Conservation (phyloP, 2,797 vertebrate genomes). For the Manis javanica region DNA sequence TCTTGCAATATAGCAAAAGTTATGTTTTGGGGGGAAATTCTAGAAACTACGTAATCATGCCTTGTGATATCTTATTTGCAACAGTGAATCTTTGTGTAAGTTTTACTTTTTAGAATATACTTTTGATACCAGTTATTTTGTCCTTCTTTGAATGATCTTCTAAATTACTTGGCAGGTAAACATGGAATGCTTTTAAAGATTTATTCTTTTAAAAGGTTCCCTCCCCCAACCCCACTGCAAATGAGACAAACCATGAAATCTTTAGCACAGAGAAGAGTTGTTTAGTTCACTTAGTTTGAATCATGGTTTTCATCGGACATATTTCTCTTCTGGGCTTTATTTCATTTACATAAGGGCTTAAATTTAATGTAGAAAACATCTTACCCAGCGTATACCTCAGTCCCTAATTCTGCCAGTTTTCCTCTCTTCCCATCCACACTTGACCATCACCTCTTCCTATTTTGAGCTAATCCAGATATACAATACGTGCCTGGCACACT, state of each 20-base stretch:
- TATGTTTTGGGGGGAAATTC: neutral
- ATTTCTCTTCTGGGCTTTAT: neutral
- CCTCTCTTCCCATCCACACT: neutral
- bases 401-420: neutral
- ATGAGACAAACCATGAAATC: neutral
- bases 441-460: neutral
- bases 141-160: neutral
- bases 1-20: neutral
- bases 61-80: neutral
- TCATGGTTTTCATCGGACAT: neutral
- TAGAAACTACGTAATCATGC: neutral
- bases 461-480: neutral
- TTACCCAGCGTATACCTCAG: neutral
- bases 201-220: neutral
- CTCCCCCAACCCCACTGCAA: neutral
- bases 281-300: neutral
- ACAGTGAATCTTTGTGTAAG: neutral
- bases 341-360: neutral
- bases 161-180: neutral
- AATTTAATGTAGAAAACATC: neutral
- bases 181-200: neutral
- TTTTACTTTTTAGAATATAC: neutral
- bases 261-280: neutral
- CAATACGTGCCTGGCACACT: neutral
- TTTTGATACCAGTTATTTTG: conserved; percentile 34